Base-by-base conservation (phyloP, 2,797 vertebrate genomes). In the Vespertilio murinus region DNA sequence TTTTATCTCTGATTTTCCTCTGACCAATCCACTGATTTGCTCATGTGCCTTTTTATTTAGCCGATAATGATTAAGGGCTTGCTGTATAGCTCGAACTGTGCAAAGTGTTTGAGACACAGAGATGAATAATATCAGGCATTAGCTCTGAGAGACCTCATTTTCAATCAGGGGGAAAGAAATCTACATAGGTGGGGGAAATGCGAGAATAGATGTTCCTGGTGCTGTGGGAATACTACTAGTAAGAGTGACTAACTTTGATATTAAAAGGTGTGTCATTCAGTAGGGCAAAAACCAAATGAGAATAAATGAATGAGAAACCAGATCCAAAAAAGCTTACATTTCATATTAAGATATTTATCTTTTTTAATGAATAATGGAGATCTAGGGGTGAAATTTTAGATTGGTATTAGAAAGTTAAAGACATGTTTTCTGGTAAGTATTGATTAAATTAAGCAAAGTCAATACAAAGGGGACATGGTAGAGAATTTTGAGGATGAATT, bases 251-350 rank as follows among this genome's bases (percentile, higher is more conserved):
- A 94, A 84, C 13, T 23, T 90, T 33, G 17, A 4, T 81, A 54
- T 89, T 96, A 20, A 92, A 94, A 91, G 12, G 83, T 88, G 30
- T 33, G 16, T 93, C 75, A 86, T 84, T 88, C 35, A 28, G 23
- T 85, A 42, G 28, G 11, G 61, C 40, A 93, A n/a, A 96, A 75
- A 90, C 20, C n/a, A 88, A 28, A 80, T 61, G 17, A 65, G n/a
- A 96, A 33, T 56, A 86, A 71, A 85, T 28, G 33, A 93, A 10
- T 87, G 71, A 86, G 35, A 70, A 47, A 79, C 16, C 22, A 73
- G 22, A 67, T 91, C 75, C 90, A 61, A 83, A 90, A 3, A 90
- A 80, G 65, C n/a, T 65, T 75, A 52, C 3, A 5, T 38, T 40
- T 80, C 2, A 8, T 64, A 38, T 54, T 59, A 69, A 73, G 5